Evolutionary conservation across 2,888 invertebrate genomes (phyloP).

Genomic region (Rhagophthalmus giganteus): DNA sequence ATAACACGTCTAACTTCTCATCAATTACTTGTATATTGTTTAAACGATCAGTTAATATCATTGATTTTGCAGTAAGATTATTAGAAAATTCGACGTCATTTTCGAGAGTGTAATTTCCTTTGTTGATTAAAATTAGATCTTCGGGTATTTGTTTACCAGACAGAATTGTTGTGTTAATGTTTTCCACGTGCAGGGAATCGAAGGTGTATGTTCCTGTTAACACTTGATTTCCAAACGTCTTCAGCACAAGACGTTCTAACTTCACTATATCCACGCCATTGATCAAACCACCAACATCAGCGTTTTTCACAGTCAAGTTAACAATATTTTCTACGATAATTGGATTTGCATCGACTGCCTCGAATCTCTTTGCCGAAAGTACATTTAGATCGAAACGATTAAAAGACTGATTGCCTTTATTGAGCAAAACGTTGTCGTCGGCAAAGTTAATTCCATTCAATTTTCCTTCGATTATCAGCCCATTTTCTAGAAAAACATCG

Average conservation of each 20-base stretch:
- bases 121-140: conserved; percentile 51
- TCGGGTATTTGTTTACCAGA: conserved; percentile 40
- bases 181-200: conserved; percentile 30
- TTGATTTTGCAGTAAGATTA: conserved; percentile 50
- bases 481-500: conserved; percentile 41
- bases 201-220: conserved; percentile 50
- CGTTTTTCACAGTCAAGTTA: conserved; percentile 51
- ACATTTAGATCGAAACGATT: conserved; percentile 42
- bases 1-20: conserved; percentile 55
- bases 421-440: conserved; percentile 44
- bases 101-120: conserved; percentile 53
- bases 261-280: conserved; percentile 57
- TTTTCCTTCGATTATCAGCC: conserved; percentile 39
- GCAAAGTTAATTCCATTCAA: conserved; percentile 46
- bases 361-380: conserved; percentile 38
- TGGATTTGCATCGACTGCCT: conserved; percentile 27
- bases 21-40: conserved; percentile 57
- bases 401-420: conserved; percentile 49
- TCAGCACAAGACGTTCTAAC: conserved; percentile 56
- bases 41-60: conserved; percentile 53
- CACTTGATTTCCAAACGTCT: conserved; percentile 56
- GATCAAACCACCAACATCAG: conserved; percentile 55
- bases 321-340: conserved; percentile 30
- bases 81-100: conserved; percentile 55
- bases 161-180: conserved; percentile 20